These are phyloP conservation scores for Ditylenchus dipsaci DNA, from an alignment of 1,140 invertebrate species.

Conservation along the genomic window DNA sequence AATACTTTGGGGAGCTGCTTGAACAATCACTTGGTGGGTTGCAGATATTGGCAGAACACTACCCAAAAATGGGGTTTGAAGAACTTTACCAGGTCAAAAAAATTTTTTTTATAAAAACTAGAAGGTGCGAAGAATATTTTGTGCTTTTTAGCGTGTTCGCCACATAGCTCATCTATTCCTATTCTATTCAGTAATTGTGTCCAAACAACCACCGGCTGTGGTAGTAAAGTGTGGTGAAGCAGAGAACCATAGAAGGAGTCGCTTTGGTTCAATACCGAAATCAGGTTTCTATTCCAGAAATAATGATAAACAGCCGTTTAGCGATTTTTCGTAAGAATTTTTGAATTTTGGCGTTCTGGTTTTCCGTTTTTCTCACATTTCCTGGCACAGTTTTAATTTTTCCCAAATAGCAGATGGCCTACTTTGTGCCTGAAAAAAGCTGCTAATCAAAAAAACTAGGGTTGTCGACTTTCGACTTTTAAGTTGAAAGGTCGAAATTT, in stretches of 20 bases:
- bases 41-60: conserved; percentile 42
- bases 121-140: no score
- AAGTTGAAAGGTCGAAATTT: no score
- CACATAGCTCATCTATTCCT: conserved; percentile 56
- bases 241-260: conserved; percentile 54
- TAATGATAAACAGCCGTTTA: not conserved
- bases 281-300: conserved; percentile 35
- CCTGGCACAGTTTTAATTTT: no score
- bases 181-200: conserved; percentile 52
- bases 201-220: conserved; percentile 46
- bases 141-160: conserved; percentile 24
- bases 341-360: not conserved
- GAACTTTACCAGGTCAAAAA: conserved; percentile 20
- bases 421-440: no score
- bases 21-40: conserved; percentile 55
- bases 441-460: no score
- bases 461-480: no score
- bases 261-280: conserved; percentile 58
- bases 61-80: conserved; percentile 52
- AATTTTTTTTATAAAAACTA: no score
- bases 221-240: conserved; percentile 58
- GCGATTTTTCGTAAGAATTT: not conserved
- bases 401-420: no score
- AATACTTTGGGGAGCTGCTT: conserved; percentile 56
- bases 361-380: no score